Percentiles rank a stretch among this genome's conserved stretches.
Conservation (phyloP, 2,888 invertebrate species). For the Fragum sueziense region DNA sequence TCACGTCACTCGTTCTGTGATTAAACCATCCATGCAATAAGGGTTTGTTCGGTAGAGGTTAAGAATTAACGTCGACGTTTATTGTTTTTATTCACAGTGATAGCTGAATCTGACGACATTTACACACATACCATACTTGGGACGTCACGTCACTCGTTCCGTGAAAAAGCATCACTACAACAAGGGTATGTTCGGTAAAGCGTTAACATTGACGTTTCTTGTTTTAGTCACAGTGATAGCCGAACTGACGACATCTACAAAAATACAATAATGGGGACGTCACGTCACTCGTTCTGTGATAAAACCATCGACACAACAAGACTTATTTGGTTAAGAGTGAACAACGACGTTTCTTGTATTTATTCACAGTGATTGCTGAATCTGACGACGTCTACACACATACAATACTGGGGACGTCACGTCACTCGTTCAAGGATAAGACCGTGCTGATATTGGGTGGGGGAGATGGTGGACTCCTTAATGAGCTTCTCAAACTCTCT, state of each 20-base stretch:
- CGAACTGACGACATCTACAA: conserved; percentile 95
- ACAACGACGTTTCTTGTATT: too few species aligned
- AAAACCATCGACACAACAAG: too few species aligned
- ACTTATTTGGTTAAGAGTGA: too few species aligned
- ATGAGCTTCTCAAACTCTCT: conserved; percentile 94
- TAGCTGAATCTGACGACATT: conserved; percentile 94
- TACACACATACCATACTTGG: conserved; percentile 97
- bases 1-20: conserved; percentile 90
- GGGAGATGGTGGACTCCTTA: conserved; percentile 95
- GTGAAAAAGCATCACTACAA: too few species aligned
- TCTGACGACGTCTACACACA: conserved; percentile 95
- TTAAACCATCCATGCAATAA: too few species aligned
- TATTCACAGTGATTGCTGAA: conserved; percentile 87
- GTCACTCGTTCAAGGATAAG: conserved; percentile 91
- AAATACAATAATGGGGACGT: conserved; percentile 94
- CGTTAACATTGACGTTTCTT: too few species aligned
- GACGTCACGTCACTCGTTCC: conserved; percentile 89
- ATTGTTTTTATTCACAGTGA: conserved; percentile 81
- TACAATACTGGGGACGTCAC: conserved; percentile 93
- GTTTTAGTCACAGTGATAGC: conserved; percentile 89
- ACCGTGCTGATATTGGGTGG: conserved; percentile 96
- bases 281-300: conserved; percentile 89
- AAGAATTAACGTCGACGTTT: too few species aligned
- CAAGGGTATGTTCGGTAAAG: too few species aligned
- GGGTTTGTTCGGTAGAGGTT: too few species aligned